Conservation (phyloP, 2,113 vertebrate genomes). For the Chaetodon auriga region DNA sequence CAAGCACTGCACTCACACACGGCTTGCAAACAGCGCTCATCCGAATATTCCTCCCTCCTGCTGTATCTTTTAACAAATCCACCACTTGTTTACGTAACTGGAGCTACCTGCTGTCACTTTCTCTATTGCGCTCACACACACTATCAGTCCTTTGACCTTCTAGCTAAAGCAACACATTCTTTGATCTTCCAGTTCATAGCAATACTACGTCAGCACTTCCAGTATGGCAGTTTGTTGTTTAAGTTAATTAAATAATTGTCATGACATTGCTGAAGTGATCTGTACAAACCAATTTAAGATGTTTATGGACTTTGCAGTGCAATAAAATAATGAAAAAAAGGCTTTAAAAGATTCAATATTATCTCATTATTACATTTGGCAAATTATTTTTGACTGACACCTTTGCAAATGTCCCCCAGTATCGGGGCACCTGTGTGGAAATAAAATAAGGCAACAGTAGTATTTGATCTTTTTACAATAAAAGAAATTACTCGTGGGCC, state of each 20-base stretch:
- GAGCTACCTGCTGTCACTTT: constrained; percentile 2
- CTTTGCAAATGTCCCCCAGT: constrained; percentile 25
- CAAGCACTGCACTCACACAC: background rate
- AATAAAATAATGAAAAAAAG: constrained; percentile 20
- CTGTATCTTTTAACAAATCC: background rate
- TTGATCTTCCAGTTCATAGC: constrained; percentile 17
- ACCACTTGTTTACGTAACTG: constrained; percentile 2
- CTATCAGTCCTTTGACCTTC: background rate
- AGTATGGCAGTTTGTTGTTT: constrained; percentile 22
- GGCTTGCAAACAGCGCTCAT: constrained; percentile 5
- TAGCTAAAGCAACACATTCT: constrained; percentile 10
- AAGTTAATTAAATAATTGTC: constrained; percentile 18
- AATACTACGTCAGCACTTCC: background rate
- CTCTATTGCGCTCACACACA: background rate
- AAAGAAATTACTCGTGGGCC: constrained; percentile 38
- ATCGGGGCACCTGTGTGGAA: constrained; percentile 23
- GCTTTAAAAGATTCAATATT: constrained; percentile 7
- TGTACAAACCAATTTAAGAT: constrained; percentile 13
- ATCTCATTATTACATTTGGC: constrained; percentile 26
- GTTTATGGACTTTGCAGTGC: background rate
- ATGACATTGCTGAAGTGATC: background rate
- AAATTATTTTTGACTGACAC: constrained; percentile 2
- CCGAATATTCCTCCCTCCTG: background rate
- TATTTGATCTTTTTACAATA: constrained; percentile 43
- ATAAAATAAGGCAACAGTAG: constrained; percentile 60